These are phyloP conservation scores for Microdon myrmicae DNA, from an alignment of 2,888 invertebrate species.

Conservation along the genomic window DNA sequence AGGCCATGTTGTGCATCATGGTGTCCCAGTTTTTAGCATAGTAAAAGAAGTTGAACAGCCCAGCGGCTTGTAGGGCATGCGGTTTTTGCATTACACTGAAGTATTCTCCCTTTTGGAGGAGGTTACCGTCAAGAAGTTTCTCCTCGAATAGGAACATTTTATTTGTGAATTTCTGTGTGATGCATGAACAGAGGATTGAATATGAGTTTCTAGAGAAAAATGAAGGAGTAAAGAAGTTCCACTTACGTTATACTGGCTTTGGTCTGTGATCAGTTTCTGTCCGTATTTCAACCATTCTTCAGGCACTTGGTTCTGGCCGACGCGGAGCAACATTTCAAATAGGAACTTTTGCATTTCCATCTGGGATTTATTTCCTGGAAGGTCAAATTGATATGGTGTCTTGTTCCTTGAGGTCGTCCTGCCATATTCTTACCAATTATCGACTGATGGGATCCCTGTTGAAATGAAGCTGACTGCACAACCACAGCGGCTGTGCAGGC, in stretches of 20 bases:
- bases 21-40: constrained; percentile 76
- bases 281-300: constrained; percentile 59
- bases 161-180: constrained; percentile 3
- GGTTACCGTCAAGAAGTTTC: constrained; percentile 67
- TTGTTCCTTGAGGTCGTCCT: not conserved
- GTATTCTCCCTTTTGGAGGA: constrained; percentile 42
- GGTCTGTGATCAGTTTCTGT: constrained; percentile 52
- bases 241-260: constrained; percentile 56
- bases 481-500: constrained; percentile 60
- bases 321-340: constrained; percentile 57
- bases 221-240: not conserved
- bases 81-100: constrained; percentile 21
- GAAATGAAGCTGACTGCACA: constrained; percentile 55
- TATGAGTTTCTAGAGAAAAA: not conserved
- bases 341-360: constrained; percentile 59
- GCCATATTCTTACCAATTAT: constrained; percentile 16
- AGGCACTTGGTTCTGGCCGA: constrained; percentile 56
- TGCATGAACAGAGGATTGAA: not conserved
- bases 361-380: constrained; percentile 55
- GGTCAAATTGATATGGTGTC: too few relatives aligned
- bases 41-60: constrained; percentile 73
- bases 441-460: constrained; percentile 27
- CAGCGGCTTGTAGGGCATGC: constrained; percentile 68
- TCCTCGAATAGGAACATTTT: constrained; percentile 64
- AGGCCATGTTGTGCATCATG: constrained; percentile 74